Percentiles rank a stretch among this genome's conserved stretches.
These are phyloP conservation scores for Drosophila putrida DNA, from an alignment of 2,888 invertebrate genomes.

Conservation along the genomic window DNA sequence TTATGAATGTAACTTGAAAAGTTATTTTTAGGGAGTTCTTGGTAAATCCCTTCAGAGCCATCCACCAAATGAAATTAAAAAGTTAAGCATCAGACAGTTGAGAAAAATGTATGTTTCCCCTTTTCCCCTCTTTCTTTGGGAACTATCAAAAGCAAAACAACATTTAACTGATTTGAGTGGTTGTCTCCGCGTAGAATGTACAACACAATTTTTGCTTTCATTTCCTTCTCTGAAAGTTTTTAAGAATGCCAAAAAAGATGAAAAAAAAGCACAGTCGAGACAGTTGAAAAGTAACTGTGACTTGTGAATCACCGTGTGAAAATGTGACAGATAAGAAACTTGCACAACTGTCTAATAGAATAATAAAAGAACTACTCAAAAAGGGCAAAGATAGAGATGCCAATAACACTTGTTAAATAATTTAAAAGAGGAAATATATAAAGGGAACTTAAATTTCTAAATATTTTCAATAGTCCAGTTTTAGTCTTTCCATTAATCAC, in stretches of 20 bases:
- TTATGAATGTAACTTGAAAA: conserved; percentile 21
- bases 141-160: conserved; percentile 27
- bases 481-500: not conserved
- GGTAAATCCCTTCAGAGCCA: conserved; percentile 19
- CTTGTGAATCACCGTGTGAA: conserved; percentile 47
- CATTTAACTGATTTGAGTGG: conserved; percentile 52
- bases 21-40: conserved; percentile 3
- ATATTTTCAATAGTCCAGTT: not conserved
- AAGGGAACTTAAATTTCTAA: not conserved
- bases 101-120: conserved; percentile 15
- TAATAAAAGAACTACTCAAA: not conserved
- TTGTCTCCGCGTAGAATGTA: conserved; percentile 14
- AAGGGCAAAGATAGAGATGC: not conserved
- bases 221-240: conserved; percentile 33
- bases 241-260: conserved; percentile 23
- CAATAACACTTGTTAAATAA: too few relatives aligned
- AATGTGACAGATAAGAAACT: conserved; percentile 38
- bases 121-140: not conserved
- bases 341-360: conserved; percentile 15
- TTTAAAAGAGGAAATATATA: too few relatives aligned
- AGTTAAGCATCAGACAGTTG: conserved; percentile 50
- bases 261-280: not conserved
- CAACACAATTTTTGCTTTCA: conserved; percentile 37
- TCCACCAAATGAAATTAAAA: conserved; percentile 65
- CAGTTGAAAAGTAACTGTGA: conserved; percentile 38